These are phyloP conservation scores for Daboia siamensis DNA, from an alignment of 2,113 vertebrate species.

Conservation along the genomic window DNA sequence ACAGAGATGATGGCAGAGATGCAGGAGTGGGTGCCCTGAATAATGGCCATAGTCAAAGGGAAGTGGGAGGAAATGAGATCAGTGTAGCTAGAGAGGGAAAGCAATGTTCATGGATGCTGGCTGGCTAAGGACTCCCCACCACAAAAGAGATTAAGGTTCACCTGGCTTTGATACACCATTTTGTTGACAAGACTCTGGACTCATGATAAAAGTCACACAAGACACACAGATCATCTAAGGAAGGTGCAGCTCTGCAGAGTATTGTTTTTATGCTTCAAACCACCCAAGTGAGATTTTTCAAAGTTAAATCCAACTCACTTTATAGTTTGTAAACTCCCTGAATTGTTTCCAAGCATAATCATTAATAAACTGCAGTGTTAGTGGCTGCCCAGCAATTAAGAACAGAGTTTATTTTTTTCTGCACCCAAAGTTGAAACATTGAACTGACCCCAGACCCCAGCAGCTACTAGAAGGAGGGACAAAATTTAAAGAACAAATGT, in stretches of 20 bases:
- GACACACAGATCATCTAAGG: not conserved
- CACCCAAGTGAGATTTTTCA: not conserved
- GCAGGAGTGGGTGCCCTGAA: not conserved
- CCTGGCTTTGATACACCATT: not conserved
- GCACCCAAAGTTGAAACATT: not conserved
- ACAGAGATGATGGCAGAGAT: not conserved
- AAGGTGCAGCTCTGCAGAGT: not conserved
- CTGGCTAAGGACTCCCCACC: not conserved
- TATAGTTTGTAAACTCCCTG: not conserved
- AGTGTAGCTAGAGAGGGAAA: not conserved
- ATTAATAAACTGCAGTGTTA: not conserved
- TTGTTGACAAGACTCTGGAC: not conserved
- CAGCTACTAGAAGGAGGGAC: not conserved
- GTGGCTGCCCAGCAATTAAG: not conserved
- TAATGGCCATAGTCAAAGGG: conserved; percentile 6
- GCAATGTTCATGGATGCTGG: not conserved
- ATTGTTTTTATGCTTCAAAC: not conserved
- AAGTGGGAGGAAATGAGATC: conserved; percentile 22
- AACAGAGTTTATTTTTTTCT: not conserved
- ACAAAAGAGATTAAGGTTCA: not conserved
- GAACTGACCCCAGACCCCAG: not conserved
- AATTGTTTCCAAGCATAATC: not conserved
- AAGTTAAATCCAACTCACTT: not conserved
- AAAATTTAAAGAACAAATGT: not conserved
- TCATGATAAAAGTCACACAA: not conserved